Base-by-base conservation (phyloP, 1,140 invertebrate species). In the Cryptotermes secundus region DNA sequence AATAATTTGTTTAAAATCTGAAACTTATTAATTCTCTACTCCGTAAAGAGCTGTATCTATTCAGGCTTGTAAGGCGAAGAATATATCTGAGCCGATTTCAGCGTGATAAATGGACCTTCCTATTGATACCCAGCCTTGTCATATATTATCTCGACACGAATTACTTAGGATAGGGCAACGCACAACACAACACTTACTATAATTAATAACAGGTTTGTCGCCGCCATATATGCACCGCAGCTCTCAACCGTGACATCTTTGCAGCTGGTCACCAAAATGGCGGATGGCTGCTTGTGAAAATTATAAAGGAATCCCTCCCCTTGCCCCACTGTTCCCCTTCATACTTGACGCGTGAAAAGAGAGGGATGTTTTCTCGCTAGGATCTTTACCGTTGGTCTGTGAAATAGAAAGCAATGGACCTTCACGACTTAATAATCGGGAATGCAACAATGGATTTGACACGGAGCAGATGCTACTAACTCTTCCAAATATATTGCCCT, bases 321-420 rank as follows among this genome's bases (percentile, higher is more conserved):
- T 31, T 26, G 7, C n/a, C 59, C n/a, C 14, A 31, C 26, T n/a
- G 26, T 6, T 72, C n/a, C 59, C 59, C 59, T 72, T 72, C 26
- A 31, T 72, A 72, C 26, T 72, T 72, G 59, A 72, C 4, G n/a
- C 26, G 10, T 72, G 59, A n/a, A 31, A 4, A 4, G 59, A n/a
- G 59, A 72, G n/a, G 59, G 59, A n/a, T 72, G 26, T 72, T 72
- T 38, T 36, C 80, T 81, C 80, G 80, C 80, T 45, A 38, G 35
- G 80, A 36, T 83, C 82, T 83, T 72, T 83, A 83, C 59, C 59
- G 45, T 72, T 83, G 82, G 82, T 45, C 82, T 83, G 82, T 72
- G 82, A 49, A 72, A 49, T 83, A 59, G 59, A 81, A 81, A 36
- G 80, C 80, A 81, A 81, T 81, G 80, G 42, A 45, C 35, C 80